A percentile compares a stretch with the other conserved stretches of the same genome.
Conservation (phyloP, 2,797 vertebrate genomes). For the Limosa lapponica region DNA sequence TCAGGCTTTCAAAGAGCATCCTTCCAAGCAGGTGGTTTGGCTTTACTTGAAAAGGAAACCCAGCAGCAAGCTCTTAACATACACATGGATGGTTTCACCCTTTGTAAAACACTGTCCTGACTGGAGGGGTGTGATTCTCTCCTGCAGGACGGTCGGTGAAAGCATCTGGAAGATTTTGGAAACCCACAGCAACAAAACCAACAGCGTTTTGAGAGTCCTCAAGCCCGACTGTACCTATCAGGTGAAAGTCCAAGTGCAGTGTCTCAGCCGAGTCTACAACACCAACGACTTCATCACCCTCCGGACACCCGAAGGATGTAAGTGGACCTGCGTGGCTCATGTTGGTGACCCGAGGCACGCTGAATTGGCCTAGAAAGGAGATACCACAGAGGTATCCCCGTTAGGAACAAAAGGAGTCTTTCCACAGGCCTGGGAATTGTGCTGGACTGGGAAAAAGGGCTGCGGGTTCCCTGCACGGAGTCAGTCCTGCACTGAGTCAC, state of each 20-base stretch:
- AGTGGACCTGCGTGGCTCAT: constrained; percentile 61
- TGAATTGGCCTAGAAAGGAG: not conserved
- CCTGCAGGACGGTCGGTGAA: constrained; percentile 84
- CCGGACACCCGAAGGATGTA: constrained; percentile 91
- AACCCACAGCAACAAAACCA: constrained; percentile 94
- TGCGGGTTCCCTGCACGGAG: not conserved
- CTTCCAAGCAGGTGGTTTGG: not conserved
- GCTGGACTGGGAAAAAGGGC: not conserved
- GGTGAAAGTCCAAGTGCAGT: constrained; percentile 94
- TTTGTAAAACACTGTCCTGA: not conserved
- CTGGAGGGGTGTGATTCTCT: not conserved
- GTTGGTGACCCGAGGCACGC: accelerated
- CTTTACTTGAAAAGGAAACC: not conserved
- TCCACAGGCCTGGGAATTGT: not conserved
- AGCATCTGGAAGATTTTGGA: constrained; percentile 90
- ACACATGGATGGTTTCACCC: not conserved
- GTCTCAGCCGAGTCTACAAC: constrained; percentile 89
- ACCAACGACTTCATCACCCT: constrained; percentile 91
- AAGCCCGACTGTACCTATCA: constrained; percentile 94
- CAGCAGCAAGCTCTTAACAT: not conserved
- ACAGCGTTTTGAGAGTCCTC: constrained; percentile 86
- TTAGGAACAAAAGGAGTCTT: not conserved
- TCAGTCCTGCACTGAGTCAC: not conserved
- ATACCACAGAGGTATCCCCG: accelerated
- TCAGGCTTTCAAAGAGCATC: not conserved